A percentile compares a stretch with the other conserved stretches of the same genome.
Evolutionary conservation across 2,888 invertebrate species (phyloP).

Genomic region (Leptura quadrifasciata): DNA sequence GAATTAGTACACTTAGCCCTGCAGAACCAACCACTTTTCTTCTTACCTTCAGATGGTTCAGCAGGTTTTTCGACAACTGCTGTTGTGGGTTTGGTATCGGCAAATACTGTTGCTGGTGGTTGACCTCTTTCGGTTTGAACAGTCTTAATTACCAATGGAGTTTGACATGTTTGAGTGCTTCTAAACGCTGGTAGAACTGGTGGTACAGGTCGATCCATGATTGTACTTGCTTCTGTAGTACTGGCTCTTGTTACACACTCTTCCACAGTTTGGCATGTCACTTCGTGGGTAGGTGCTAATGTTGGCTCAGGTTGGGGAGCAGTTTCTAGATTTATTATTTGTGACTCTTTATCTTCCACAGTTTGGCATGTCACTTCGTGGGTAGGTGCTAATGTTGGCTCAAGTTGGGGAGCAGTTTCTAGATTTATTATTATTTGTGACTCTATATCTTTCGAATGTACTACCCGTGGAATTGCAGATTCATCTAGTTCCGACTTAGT

Average conservation of each 20-base stretch:
- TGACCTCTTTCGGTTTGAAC: background rate
- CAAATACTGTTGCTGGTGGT: background rate
- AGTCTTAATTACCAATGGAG: background rate
- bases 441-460: constrained; percentile 19
- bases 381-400: constrained; percentile 15
- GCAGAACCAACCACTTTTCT: constrained; percentile 4
- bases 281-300: background rate
- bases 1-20: background rate
- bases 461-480: constrained; percentile 11
- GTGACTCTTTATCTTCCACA: background rate
- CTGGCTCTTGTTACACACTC: constrained; percentile 7
- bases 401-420: background rate
- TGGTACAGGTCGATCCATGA: background rate
- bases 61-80: background rate
- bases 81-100: background rate
- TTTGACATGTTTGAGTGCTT: background rate
- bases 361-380: background rate
- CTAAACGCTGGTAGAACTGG: constrained; percentile 12
- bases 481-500: background rate
- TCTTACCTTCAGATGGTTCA: background rate
- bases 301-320: background rate
- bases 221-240: background rate
- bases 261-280: background rate
- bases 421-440: background rate
- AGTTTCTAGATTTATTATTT: background rate